These are phyloP conservation scores for Drosophila suzukii DNA, from an alignment of 1,140 invertebrate species.

Conservation along the genomic window DNA sequence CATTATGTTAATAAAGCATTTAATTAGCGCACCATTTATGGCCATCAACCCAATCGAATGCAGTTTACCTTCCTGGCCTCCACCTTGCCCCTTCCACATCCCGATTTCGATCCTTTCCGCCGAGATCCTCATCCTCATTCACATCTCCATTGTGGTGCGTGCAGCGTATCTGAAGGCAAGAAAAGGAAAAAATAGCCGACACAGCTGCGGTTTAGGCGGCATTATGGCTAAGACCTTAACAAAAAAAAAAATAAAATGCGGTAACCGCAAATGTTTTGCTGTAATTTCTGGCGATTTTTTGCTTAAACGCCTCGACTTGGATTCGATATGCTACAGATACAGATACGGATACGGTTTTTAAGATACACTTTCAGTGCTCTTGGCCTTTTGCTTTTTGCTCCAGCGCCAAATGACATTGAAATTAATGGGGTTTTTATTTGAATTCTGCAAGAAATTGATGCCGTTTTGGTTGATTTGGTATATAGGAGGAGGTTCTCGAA, in stretches of 20 bases:
- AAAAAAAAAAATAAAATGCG: constrained; percentile 40
- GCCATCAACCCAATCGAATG: constrained; percentile 45
- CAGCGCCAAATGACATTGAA: constrained; percentile 67
- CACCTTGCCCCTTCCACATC: constrained; percentile 11
- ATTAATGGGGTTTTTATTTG: constrained; percentile 26
- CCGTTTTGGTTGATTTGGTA: constrained; percentile 30
- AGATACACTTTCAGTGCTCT: constrained; percentile 51
- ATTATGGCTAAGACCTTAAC: constrained; percentile 40
- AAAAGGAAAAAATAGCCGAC: constrained; percentile 28
- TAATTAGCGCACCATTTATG: constrained; percentile 72
- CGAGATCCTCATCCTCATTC: constrained; percentile 36
- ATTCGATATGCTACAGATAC: constrained; percentile 46
- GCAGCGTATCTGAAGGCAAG: constrained; percentile 38
- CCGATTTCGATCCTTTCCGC: constrained; percentile 1
- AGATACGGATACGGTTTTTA: constrained; percentile 19
- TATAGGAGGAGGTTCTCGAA: constrained; percentile 24
- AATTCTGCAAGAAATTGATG: constrained; percentile 21
- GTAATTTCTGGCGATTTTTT: constrained; percentile 47
- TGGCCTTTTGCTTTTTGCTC: constrained; percentile 44
- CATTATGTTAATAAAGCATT: constrained; percentile 63
- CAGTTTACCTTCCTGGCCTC: constrained; percentile 28
- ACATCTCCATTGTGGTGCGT: constrained; percentile 50
- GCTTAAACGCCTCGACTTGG: constrained; percentile 47
- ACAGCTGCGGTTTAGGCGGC: constrained; percentile 64
- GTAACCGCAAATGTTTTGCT: constrained; percentile 69